phyloP scores from a whole-genome alignment of 2,113 vertebrate genomes.

The Dromaius novaehollandiae region DNA sequence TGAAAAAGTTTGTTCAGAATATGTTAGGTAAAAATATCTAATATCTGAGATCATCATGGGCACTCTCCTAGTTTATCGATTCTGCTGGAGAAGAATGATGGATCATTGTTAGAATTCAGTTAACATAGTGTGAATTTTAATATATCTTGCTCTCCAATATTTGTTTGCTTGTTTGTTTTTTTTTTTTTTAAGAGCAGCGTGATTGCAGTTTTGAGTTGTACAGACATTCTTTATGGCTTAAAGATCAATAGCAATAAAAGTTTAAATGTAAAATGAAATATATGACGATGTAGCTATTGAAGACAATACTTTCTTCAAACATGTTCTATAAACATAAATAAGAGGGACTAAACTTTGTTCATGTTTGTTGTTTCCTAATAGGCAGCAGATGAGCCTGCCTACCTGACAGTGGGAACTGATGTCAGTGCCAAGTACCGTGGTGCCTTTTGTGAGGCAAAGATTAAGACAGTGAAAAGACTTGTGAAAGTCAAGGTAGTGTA shows the following conservation, averaged over 20 bases:
- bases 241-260: not conserved
- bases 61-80: not conserved
- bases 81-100: not conserved
- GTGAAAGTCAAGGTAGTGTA: constrained; percentile 95
- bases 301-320: not conserved
- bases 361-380: constrained; percentile 41
- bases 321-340: not conserved
- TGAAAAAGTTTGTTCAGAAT: not conserved
- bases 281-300: not conserved
- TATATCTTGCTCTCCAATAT: not conserved
- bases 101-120: not conserved
- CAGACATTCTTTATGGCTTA: not conserved
- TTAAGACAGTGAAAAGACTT: constrained; percentile 97
- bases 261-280: not conserved
- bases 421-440: constrained; percentile 99
- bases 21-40: not conserved
- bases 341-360: not conserved
- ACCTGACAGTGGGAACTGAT: constrained; percentile 97
- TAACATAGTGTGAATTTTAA: not conserved
- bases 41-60: not conserved
- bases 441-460: constrained; percentile 99
- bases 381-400: constrained; percentile 99
- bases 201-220: not conserved
- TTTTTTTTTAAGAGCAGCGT: not conserved
- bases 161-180: not conserved